Evolutionary conservation across 2,797 vertebrate genomes (phyloP).

Genomic region (Moxostoma hubbsi): DNA sequence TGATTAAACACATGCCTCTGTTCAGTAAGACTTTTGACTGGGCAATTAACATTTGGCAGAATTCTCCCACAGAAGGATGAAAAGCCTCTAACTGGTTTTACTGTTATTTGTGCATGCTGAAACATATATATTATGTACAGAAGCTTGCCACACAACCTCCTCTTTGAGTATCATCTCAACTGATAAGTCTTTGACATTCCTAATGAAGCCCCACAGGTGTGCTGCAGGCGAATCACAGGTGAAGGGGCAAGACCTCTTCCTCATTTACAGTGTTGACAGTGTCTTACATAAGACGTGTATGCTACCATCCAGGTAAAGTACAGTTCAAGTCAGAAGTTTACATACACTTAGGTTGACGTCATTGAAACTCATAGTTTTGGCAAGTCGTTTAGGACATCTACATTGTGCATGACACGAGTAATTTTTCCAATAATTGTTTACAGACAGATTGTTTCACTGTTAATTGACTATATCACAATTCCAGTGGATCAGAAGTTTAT

Average conservation of each 20-base stretch:
- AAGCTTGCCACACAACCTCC: background rate
- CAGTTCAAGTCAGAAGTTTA: too few relatives aligned
- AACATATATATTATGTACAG: background rate
- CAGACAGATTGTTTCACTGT: too few relatives aligned
- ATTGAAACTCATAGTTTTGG: too few relatives aligned
- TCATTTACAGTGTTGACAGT: conserved; percentile 17
- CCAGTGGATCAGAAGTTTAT: too few relatives aligned
- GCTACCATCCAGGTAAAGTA: background rate
- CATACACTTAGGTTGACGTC: too few relatives aligned
- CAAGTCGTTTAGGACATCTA: too few relatives aligned
- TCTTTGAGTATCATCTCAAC: background rate
- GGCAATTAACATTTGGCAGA: background rate
- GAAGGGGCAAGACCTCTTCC: conserved; percentile 8
- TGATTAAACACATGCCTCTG: background rate
- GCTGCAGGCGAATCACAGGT: conserved; percentile 15
- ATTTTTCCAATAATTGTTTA: too few relatives aligned
- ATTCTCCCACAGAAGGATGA: background rate
- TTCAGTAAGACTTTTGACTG: background rate
- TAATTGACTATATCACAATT: too few relatives aligned
- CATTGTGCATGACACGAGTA: too few relatives aligned
- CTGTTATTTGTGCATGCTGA: background rate
- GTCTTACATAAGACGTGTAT: background rate
- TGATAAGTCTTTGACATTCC: background rate
- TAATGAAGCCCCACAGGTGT: conserved; percentile 31
- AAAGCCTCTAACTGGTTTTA: background rate